Conservation (phyloP, 2,113 vertebrate genomes). For the Zosterops pallidus region DNA sequence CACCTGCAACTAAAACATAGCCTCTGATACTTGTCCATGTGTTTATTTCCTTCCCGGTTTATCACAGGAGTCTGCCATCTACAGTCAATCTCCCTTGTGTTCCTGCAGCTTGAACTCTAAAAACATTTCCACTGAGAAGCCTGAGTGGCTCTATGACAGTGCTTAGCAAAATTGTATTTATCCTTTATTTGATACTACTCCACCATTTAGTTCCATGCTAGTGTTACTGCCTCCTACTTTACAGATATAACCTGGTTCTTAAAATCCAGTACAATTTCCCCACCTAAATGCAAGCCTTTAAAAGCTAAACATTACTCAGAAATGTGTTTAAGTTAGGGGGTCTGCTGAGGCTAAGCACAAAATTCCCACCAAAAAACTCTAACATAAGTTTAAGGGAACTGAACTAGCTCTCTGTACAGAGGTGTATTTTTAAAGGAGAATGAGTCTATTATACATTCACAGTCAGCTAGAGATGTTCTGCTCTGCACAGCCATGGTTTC, state of each 20-base stretch:
- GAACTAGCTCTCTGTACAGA: background rate
- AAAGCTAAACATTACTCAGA: background rate
- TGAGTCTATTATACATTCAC: background rate
- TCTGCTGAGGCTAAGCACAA: background rate
- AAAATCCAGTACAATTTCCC: background rate
- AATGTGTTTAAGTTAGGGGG: background rate
- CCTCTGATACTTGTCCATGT: background rate
- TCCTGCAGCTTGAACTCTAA: background rate
- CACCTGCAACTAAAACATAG: background rate
- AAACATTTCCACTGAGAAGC: background rate
- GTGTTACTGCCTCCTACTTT: background rate
- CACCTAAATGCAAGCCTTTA: background rate
- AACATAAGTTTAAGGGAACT: background rate
- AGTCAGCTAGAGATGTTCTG: background rate
- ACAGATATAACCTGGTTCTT: background rate
- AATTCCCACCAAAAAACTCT: background rate
- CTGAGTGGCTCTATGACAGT: background rate
- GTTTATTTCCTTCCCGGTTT: background rate
- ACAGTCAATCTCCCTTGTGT: background rate
- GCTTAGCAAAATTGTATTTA: background rate
- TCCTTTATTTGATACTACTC: background rate
- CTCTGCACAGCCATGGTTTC: background rate
- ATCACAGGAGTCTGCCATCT: background rate
- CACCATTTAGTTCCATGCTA: background rate
- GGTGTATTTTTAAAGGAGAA: background rate